phyloP scores from a whole-genome alignment of 1,140 invertebrate genomes.

The Macrocentrus cingulum region DNA sequence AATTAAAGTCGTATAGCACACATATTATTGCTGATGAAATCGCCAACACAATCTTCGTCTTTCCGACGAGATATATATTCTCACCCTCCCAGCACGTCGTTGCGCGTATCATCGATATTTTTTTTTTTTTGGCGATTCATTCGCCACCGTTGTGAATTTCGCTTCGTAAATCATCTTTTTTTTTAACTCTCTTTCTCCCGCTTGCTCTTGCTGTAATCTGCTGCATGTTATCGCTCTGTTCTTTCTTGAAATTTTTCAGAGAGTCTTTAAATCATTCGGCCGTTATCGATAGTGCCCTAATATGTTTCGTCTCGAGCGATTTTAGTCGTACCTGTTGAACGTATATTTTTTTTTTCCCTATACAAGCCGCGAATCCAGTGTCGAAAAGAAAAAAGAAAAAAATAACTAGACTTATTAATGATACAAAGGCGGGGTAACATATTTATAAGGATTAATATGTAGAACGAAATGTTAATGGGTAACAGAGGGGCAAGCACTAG shows the following conservation, averaged over 20 bases:
- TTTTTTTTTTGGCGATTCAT: constrained; percentile 16
- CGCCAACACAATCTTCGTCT: constrained; percentile 37
- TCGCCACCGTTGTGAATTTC: constrained; percentile 16
- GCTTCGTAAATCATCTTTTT: constrained; percentile 26
- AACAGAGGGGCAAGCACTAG: too few relatives aligned
- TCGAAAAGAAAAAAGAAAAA: too few relatives aligned
- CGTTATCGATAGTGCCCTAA: neutral
- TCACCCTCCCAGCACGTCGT: constrained; percentile 15
- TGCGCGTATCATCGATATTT: neutral
- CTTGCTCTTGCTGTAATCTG: constrained; percentile 6
- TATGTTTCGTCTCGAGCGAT: neutral
- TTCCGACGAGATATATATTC: constrained; percentile 3
- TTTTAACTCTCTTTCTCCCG: constrained; percentile 2
- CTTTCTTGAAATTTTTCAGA: constrained; percentile 22
- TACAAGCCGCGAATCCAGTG: too few relatives aligned
- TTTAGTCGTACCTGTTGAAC: neutral
- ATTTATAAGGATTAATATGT: too few relatives aligned
- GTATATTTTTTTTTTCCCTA: too few relatives aligned
- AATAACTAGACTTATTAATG: too few relatives aligned
- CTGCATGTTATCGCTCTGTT: constrained; percentile 21
- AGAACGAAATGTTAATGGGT: too few relatives aligned
- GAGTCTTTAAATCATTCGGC: constrained; percentile 31
- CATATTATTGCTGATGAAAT: constrained; percentile 41
- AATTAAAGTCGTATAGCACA: constrained; percentile 36
- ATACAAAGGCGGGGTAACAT: too few relatives aligned